These are phyloP conservation scores for Rhyzopertha dominica DNA, from an alignment of 1,140 invertebrate species.

Conservation along the genomic window DNA sequence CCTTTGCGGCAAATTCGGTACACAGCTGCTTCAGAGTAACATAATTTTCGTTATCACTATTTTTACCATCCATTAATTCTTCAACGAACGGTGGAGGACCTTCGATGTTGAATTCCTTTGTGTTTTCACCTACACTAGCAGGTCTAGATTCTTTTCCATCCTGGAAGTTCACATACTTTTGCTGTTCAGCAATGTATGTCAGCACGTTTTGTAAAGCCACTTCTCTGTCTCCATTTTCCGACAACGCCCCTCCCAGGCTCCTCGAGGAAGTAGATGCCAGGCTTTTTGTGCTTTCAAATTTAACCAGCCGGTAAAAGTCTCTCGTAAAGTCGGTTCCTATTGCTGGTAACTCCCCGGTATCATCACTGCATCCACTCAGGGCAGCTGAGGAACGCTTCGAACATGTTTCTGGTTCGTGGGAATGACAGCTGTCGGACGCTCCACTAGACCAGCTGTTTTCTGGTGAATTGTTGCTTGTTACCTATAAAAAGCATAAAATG, in stretches of 20 bases:
- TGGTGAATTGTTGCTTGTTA: too few species aligned
- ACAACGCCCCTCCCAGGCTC: slow-evolving; percentile 49
- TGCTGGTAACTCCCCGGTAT: slow-evolving; percentile 57
- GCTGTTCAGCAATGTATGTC: slow-evolving; percentile 70
- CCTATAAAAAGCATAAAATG: too few species aligned
- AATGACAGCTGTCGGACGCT: slow-evolving; percentile 48
- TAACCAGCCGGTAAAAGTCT: slow-evolving; percentile 68
- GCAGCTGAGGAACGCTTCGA: slow-evolving; percentile 65
- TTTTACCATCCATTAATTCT: slow-evolving; percentile 25
- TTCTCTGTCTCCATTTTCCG: slow-evolving; percentile 56
- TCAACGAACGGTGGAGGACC: slow-evolving; percentile 33
- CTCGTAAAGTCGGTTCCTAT: slow-evolving; percentile 72
- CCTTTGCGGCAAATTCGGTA: slow-evolving; percentile 31
- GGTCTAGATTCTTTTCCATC: slow-evolving; percentile 52
- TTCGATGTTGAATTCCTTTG: slow-evolving; percentile 43
- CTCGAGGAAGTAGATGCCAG: slow-evolving; percentile 69
- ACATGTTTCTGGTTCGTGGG: slow-evolving; percentile 45
- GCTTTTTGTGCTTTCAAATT: slow-evolving; percentile 74
- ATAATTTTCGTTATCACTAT: slow-evolving; percentile 37
- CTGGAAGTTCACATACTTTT: slow-evolving; percentile 59
- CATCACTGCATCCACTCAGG: slow-evolving; percentile 58
- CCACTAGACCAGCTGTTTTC: slow-evolving; percentile 61
- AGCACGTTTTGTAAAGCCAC: slow-evolving; percentile 67
- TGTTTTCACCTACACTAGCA: slow-evolving; percentile 40
- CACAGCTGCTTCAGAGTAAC: slow-evolving; percentile 42